phyloP scores from a whole-genome alignment of 2,113 vertebrate genomes.

The Oryzias melastigma region DNA sequence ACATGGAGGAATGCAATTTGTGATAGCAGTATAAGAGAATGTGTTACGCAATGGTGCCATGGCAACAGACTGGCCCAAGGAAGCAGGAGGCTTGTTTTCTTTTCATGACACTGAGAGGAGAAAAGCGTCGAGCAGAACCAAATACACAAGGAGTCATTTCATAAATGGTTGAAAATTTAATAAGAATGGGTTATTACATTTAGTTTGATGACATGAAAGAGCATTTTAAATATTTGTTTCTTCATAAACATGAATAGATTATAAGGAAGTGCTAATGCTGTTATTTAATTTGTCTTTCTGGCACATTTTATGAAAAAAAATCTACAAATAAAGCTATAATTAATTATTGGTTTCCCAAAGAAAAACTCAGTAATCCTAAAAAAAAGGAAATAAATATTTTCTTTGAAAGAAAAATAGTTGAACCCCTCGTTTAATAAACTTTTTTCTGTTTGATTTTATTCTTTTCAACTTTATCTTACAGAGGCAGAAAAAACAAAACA shows the following conservation, averaged over 20 bases:
- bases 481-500: too few species aligned
- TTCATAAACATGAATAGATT: neutral
- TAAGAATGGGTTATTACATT: neutral
- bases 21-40: constrained; percentile 43
- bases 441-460: too few species aligned
- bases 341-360: too few species aligned
- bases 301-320: too few species aligned
- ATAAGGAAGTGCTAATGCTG: neutral
- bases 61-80: constrained; percentile 62
- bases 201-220: neutral
- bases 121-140: too few species aligned
- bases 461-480: too few species aligned
- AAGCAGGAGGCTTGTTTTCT: constrained; percentile 35
- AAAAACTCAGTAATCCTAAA: too few species aligned
- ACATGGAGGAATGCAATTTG: constrained; percentile 48
- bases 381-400: too few species aligned
- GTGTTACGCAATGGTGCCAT: constrained; percentile 60
- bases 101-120: constrained; percentile 20
- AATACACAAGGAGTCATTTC: too few species aligned
- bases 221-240: neutral
- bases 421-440: too few species aligned
- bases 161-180: neutral
- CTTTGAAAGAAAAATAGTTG: too few species aligned
- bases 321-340: too few species aligned
- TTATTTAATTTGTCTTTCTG: neutral